Percentiles rank a stretch among this genome's conserved stretches.
Conservation (phyloP, 2,113 vertebrate species). For the Apus apus region DNA sequence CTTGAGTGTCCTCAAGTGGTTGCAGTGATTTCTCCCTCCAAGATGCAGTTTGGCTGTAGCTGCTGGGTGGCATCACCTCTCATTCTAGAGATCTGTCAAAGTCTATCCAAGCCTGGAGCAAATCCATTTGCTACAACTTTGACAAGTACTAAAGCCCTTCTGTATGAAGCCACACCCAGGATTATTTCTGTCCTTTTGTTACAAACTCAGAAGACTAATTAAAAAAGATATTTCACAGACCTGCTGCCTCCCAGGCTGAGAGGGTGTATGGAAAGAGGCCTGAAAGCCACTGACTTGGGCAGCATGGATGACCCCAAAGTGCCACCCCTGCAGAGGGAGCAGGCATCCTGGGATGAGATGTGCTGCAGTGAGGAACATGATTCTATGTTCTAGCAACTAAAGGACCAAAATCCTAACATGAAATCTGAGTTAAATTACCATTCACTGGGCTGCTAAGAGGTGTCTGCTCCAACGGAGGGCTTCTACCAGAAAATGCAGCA, state of each 20-base stretch:
- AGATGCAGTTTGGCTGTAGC: neutral
- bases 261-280: neutral
- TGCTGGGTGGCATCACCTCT: neutral
- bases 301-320: neutral
- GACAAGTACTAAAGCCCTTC: neutral
- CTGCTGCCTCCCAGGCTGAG: neutral
- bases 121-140: slow-evolving; percentile 11
- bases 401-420: neutral
- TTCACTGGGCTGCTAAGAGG: neutral
- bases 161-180: neutral
- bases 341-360: neutral
- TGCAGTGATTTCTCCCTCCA: neutral
- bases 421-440: neutral
- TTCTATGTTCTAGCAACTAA: neutral
- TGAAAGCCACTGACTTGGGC: neutral
- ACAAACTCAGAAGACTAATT: slow-evolving; percentile 2
- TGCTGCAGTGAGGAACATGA: neutral
- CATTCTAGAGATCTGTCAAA: neutral
- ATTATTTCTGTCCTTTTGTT: slow-evolving; percentile 42
- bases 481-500: neutral
- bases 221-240: neutral
- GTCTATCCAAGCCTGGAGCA: neutral
- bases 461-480: neutral
- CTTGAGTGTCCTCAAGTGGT: neutral
- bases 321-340: neutral